Base-by-base conservation (phyloP, 2,113 vertebrate species). In the Brachyhypopomus occidentalis region DNA sequence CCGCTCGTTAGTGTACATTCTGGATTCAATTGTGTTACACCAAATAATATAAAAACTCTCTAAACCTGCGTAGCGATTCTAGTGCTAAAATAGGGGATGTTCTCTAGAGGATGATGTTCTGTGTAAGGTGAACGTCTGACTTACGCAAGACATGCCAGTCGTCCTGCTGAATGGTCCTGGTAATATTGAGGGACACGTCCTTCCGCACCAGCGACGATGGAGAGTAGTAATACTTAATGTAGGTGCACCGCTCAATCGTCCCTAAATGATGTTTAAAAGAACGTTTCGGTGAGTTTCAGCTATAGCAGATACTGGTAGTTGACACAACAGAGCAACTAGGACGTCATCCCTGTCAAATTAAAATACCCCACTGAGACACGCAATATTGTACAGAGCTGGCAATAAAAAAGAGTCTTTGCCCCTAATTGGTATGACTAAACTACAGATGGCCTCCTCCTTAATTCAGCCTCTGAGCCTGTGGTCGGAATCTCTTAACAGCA, bases 121-220 rank as follows among this genome's bases (percentile, higher is more conserved):
- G 56, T 38, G 62, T 12, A 16, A 0, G 58, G 25, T 34, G 70
- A 34, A 5, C 11, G 22, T 77, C n/a, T 25, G 78, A 95, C 95
- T 96, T 90, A 96, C 95, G 95, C 81, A 96, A 88, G 75, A 95
- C 93, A 0, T 96, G 95, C 95, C 95, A 96, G 86, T 96, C 95
- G 23, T 96, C 95, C 91, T 96, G 95, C 56, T 95, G 95, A 90
- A 96, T 96, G 38, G 95, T 96, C 91, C 94, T 95, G n/a, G 95
- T 96, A 86, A 96, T 94, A 87, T 96, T 96, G 90, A 94, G 95
- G 56, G 95, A 95, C 77, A 96, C 93, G 89, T 96, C 96, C 90
- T 94, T 86, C 48, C 70, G 94, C 78, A 93, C 92, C 85, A 95
- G 92, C 76, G 92, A 91, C 8, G 95, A 93, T 87, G 95, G 94